Evolutionary conservation across 37 sponge, comb jelly and placozoan genomes (phyloP), one percentile per base, ranked within the genome.

Genomic region (Axinella damicornis): DNA sequence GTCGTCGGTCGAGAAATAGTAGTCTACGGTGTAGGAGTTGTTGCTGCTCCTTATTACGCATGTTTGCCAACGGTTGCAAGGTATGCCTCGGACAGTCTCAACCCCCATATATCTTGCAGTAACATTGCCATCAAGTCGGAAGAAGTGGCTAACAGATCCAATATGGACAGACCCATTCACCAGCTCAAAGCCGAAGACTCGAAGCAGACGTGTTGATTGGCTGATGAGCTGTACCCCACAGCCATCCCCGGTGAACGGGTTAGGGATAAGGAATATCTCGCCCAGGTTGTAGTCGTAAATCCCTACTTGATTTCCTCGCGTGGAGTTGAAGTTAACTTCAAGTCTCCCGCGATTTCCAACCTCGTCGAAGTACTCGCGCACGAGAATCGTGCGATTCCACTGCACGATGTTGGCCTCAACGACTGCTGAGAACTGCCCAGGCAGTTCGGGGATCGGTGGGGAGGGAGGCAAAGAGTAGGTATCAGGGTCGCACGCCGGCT

Each of bases 321-420:
- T 25, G 35, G 4, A 25, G 6, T 36, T 76, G 0, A 60, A 76
- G 38, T 83, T 72, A 22, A 22, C 16, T 0, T 74, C 78, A 14
- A 85, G 14, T 0, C 84, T 56, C 19, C 83, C 92, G 5, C 92
- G 71, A 30, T 92, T 55, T 18, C 83, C 83, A 5, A 78, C 32
- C 12, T 55, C 78, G 41, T 88, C 89, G 22, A 60, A 88, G 35
- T 84, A 84, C 62, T 92, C 87, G 0, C 19, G 35, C 18, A 78
- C 55, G 0, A 83, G 9, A 0, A 41, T 19, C 0, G 78, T 81
- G 33, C 24, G 15, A 35, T 84, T 81, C 1, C 40, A 20, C 1
- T 37, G 18, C 5, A 41, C 2, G 0, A 88, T 0, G 28, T 34
- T 57, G 6, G 68, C 93, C 60, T 92, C 89, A 31, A 85, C 57